Percentiles rank a stretch among this genome's conserved stretches.
Evolutionary conservation across 2,113 vertebrate genomes (phyloP).

Genomic region (Serranochromis macrocephalus): DNA sequence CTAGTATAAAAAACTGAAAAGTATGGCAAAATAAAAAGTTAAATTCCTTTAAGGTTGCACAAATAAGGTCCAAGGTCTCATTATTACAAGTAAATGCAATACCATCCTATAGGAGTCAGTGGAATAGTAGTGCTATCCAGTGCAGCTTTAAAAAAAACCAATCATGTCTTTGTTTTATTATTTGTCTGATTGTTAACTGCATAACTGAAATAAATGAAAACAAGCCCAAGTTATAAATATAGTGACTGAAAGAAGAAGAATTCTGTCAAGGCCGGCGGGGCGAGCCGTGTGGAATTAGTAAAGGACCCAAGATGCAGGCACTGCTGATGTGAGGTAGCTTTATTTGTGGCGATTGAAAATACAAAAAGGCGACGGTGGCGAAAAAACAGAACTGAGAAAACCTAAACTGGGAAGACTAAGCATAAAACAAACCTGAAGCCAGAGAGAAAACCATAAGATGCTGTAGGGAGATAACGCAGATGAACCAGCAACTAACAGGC

Average conservation of each 20-base stretch:
- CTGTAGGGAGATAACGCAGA: accelerated
- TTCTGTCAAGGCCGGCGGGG: accelerated
- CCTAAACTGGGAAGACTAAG: background rate
- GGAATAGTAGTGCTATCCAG: background rate
- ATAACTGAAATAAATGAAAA: background rate
- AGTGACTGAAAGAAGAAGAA: background rate
- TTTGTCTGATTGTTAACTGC: accelerated
- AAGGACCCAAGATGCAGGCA: background rate
- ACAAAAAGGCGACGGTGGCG: accelerated
- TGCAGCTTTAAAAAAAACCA: background rate
- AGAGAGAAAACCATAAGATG: background rate
- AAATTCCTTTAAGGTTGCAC: background rate
- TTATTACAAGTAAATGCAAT: background rate
- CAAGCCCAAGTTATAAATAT: background rate
- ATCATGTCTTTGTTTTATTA: background rate
- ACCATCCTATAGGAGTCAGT: background rate
- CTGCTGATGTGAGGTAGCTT: background rate
- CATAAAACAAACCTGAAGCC: accelerated
- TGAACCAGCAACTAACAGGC: too few relatives aligned
- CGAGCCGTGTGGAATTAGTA: background rate
- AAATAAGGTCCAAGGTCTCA: background rate
- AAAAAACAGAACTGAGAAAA: background rate
- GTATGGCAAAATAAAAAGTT: background rate
- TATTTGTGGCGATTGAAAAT: accelerated
- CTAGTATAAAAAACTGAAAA: background rate